A percentile compares a stretch with the other conserved stretches of the same genome.
phyloP scores from a whole-genome alignment of 2,113 vertebrate species.

The Australoheros scitulus region DNA sequence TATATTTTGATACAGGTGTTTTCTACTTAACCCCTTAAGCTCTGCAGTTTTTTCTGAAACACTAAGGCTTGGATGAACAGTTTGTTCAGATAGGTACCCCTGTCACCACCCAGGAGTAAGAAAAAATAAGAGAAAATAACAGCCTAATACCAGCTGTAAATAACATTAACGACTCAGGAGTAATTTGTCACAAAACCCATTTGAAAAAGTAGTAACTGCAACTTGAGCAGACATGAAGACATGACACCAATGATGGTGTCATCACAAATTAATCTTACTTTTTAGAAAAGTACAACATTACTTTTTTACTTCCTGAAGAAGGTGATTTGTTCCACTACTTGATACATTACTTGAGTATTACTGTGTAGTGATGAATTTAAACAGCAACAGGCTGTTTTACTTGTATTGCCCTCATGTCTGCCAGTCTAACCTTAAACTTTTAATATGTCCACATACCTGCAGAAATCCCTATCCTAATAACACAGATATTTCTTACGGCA shows the following conservation, averaged over 20 bases:
- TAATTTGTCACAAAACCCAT: no score
- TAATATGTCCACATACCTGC: no score
- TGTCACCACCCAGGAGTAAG: no score
- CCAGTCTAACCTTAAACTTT: neutral
- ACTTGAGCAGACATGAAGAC: no score
- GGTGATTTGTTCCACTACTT: neutral
- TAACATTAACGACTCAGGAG: no score
- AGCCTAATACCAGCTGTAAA: no score
- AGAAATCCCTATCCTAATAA: neutral
- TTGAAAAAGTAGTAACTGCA: no score
- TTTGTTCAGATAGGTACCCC: no score
- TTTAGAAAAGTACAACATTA: neutral
- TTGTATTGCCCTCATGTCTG: neutral
- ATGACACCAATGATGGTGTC: no score
- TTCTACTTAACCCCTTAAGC: neutral
- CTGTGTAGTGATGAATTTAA: neutral
- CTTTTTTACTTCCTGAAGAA: neutral
- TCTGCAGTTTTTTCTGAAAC: no score
- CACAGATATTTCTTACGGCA: neutral
- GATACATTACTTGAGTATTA: neutral
- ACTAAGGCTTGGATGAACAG: no score
- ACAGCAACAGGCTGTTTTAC: neutral
- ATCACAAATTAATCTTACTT: neutral
- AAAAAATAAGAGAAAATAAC: no score
- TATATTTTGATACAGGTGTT: neutral